A percentile compares a stretch with the other conserved stretches of the same genome.
phyloP scores from a whole-genome alignment of 2,888 invertebrate species.

The Drosophila longiperda region DNA sequence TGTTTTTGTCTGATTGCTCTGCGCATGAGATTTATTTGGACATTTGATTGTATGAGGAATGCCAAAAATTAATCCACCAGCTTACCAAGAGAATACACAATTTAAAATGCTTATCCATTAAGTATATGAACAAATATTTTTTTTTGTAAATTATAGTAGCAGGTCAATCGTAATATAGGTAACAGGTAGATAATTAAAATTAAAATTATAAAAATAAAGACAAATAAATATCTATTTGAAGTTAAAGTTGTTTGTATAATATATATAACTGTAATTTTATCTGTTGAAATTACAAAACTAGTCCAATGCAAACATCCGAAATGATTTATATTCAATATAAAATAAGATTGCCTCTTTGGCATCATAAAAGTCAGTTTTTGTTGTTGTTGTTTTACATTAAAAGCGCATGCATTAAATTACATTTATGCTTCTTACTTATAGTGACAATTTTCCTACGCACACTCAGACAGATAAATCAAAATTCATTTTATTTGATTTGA shows the following conservation, averaged over 20 bases:
- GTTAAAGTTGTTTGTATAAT: background rate
- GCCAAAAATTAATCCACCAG: background rate
- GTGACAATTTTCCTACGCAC: constrained; percentile 54
- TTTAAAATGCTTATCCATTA: background rate
- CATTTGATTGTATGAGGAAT: constrained; percentile 13
- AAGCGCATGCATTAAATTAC: constrained; percentile 55
- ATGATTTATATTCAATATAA: constrained; percentile 30
- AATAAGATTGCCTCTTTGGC: constrained; percentile 13
- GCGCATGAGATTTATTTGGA: constrained; percentile 1
- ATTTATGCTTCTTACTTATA: constrained; percentile 63
- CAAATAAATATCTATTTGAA: background rate
- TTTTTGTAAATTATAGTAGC: too few relatives aligned
- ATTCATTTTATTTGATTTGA: constrained; percentile 64
- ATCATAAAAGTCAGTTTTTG: background rate
- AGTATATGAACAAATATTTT: too few relatives aligned
- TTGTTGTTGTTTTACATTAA: constrained; percentile 20
- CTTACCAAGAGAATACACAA: background rate
- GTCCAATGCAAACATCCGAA: constrained; percentile 29
- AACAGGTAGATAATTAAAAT: too few relatives aligned
- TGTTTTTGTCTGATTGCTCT: constrained; percentile 4
- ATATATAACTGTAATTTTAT: constrained; percentile 5
- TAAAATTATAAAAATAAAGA: too few relatives aligned
- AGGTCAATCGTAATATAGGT: too few relatives aligned
- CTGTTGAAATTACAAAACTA: background rate
- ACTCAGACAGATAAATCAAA: constrained; percentile 39